Evolutionary conservation across 2,888 invertebrate genomes (phyloP).

Genomic region (Leucoptera coffeella): DNA sequence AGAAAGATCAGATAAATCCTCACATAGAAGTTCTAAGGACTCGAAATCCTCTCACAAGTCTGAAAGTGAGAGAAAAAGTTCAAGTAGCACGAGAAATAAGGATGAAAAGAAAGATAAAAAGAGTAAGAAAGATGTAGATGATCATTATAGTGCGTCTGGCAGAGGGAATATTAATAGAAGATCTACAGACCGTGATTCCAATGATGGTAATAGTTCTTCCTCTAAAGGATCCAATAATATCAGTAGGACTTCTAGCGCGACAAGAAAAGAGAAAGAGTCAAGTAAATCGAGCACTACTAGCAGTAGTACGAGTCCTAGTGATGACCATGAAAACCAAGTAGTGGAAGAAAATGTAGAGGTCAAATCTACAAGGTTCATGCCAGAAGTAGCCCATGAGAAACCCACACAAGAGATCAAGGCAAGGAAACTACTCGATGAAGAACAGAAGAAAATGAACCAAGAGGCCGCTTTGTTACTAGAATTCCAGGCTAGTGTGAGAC

Average conservation of each 20-base stretch:
- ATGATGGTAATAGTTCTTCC: constrained; percentile 58
- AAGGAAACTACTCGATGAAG: constrained; percentile 57
- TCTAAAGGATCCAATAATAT: constrained; percentile 31
- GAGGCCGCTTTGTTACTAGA: constrained; percentile 39
- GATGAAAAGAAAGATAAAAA: constrained; percentile 38
- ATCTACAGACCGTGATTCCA: constrained; percentile 75
- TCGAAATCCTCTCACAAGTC: constrained; percentile 23
- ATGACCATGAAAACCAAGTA: constrained; percentile 33
- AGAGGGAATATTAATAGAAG: constrained; percentile 60
- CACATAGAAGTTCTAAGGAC: constrained; percentile 18
- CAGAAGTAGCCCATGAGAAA: constrained; percentile 53
- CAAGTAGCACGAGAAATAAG: constrained; percentile 37
- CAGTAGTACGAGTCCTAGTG: constrained; percentile 45
- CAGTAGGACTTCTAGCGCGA: constrained; percentile 21
- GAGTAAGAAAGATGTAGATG: constrained; percentile 56
- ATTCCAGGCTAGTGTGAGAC: constrained; percentile 43
- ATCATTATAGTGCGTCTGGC: constrained; percentile 62
- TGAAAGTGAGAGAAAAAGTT: constrained; percentile 34
- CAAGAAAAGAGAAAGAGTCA: constrained; percentile 29
- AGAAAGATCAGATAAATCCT: constrained; percentile 25
- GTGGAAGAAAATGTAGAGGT: constrained; percentile 18
- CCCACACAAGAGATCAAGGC: constrained; percentile 61
- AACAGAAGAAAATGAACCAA: constrained; percentile 51
- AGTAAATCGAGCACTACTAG: constrained; percentile 41
- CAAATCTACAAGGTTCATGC: constrained; percentile 25